A percentile compares a stretch with the other conserved stretches of the same genome.
phyloP scores from a whole-genome alignment of 1,140 invertebrate species.

The Alviniconcha marisindica region DNA sequence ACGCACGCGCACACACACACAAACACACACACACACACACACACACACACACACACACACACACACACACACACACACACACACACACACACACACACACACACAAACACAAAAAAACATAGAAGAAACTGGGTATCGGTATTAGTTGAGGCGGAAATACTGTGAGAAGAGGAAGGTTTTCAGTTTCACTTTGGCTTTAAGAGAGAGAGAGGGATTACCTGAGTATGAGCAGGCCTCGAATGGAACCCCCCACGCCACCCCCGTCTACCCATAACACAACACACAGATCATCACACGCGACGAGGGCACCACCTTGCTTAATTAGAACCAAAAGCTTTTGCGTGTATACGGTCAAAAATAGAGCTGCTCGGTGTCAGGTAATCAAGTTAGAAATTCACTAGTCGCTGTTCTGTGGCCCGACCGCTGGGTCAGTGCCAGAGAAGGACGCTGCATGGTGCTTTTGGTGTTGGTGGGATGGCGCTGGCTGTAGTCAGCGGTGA shows the following conservation, averaged over 20 bases:
- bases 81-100: constrained; percentile 17
- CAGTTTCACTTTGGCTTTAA: neutral
- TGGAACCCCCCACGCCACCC: neutral
- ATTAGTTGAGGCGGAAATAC: neutral
- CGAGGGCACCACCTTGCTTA: too few species aligned
- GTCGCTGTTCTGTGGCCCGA: neutral
- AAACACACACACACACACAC: constrained; percentile 15
- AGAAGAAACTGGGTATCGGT: neutral
- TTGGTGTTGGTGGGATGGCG: neutral
- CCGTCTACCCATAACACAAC: neutral
- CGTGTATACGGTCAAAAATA: too few species aligned
- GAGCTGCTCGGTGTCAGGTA: too few species aligned
- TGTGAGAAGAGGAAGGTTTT: neutral
- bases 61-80: constrained; percentile 23
- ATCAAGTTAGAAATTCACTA: too few species aligned
- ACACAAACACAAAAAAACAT: neutral
- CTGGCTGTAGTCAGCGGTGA: neutral
- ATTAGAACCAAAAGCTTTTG: too few species aligned
- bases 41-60: constrained; percentile 16
- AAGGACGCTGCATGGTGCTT: neutral
- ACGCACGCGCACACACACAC: constrained; percentile 26
- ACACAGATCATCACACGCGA: too few species aligned
- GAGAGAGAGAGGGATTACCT: neutral
- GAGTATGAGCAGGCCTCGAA: neutral
- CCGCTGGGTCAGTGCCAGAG: neutral